Percentiles rank a stretch among this genome's conserved stretches.
Conservation (phyloP, 2,888 invertebrate species). For the Exocentrus adspersus region DNA sequence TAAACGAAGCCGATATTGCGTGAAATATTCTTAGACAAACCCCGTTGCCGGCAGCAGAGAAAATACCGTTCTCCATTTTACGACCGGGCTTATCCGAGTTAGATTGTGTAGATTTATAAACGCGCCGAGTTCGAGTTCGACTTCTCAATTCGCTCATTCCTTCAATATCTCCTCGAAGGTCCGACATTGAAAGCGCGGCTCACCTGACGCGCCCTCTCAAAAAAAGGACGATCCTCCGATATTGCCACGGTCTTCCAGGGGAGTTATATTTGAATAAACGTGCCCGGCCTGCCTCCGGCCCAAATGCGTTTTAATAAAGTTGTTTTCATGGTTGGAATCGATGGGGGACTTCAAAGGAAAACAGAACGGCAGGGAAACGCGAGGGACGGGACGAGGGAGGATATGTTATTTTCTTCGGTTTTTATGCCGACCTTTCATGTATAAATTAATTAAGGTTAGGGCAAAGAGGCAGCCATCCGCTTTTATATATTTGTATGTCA, state of each 20-base stretch:
- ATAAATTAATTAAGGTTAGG: too few relatives aligned
- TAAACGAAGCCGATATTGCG: too few relatives aligned
- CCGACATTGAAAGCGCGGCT: background rate
- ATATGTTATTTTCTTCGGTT: too few relatives aligned
- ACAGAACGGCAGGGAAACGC: background rate
- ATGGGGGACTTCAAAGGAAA: background rate
- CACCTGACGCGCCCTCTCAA: background rate
- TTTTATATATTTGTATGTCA: too few relatives aligned
- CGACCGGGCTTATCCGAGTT: background rate
- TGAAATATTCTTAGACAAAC: too few relatives aligned
- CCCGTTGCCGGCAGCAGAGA: background rate
- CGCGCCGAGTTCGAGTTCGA: background rate
- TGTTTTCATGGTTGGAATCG: background rate
- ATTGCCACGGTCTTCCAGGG: background rate
- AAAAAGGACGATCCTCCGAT: background rate
- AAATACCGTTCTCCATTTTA: conserved; percentile 1
- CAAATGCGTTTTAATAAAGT: background rate
- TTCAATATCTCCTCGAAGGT: background rate
- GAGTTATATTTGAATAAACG: conserved; percentile 3
- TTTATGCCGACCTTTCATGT: too few relatives aligned
- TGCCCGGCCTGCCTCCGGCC: background rate
- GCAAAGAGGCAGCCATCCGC: too few relatives aligned
- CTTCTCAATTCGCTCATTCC: background rate
- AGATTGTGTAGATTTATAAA: background rate
- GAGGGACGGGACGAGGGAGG: too few relatives aligned